A percentile compares a stretch with the other conserved stretches of the same genome.
Conservation (phyloP, 2,113 vertebrate genomes). For the Eira barbara region DNA sequence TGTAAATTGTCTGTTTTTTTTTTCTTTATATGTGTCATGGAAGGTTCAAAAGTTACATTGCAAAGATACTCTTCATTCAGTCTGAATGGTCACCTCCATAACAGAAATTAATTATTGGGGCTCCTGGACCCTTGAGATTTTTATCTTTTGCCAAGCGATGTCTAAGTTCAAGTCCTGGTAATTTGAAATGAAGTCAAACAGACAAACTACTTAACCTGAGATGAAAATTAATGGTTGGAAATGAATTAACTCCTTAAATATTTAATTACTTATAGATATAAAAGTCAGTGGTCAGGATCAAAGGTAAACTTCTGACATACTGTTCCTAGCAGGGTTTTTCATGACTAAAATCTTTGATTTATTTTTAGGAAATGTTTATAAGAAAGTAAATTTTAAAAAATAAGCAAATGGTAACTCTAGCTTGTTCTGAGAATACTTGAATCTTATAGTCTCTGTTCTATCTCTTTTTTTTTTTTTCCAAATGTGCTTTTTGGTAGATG, state of each 20-base stretch:
- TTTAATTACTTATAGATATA: constrained; percentile 76
- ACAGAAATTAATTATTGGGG: constrained; percentile 10
- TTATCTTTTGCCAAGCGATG: constrained; percentile 62
- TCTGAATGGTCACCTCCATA: background rate
- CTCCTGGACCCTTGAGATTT: constrained; percentile 49
- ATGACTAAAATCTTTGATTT: background rate
- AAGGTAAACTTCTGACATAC: constrained; percentile 31
- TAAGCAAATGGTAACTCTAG: background rate
- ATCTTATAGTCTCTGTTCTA: background rate
- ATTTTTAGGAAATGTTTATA: constrained; percentile 33
- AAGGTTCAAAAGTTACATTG: background rate
- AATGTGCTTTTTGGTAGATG: background rate
- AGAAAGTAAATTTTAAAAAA: background rate
- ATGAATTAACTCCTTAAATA: constrained; percentile 77
- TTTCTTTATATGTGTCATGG: background rate
- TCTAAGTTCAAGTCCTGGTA: constrained; percentile 70
- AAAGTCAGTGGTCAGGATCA: constrained; percentile 51
- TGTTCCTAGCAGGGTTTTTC: background rate
- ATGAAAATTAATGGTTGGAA: constrained; percentile 79
- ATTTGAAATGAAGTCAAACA: constrained; percentile 73
- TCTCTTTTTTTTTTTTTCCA: background rate
- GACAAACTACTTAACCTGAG: constrained; percentile 77
- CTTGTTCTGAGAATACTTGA: background rate
- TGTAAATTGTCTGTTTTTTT: background rate
- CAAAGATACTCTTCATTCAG: background rate